A percentile compares a stretch with the other conserved stretches of the same genome.
Conservation (phyloP, 1,140 invertebrate species). For the Pteromalus puparum region DNA sequence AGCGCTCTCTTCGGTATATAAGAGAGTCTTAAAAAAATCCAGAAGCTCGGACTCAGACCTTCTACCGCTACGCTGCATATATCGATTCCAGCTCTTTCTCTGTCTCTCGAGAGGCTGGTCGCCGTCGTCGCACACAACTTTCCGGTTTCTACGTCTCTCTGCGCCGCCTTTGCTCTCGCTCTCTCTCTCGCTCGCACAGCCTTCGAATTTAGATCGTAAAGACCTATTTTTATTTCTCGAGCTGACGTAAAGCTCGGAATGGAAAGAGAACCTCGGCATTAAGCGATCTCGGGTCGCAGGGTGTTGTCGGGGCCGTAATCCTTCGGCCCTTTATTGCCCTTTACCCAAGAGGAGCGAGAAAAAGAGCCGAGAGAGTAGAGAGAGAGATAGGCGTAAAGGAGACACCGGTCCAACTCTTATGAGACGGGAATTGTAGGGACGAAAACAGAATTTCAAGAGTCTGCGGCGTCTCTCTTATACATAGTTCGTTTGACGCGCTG, state of each 20-base stretch:
- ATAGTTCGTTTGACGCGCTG: too few species aligned
- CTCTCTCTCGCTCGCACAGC: neutral
- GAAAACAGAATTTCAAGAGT: neutral
- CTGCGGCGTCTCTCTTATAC: too few species aligned
- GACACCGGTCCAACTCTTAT: neutral
- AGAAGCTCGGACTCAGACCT: constrained; percentile 28
- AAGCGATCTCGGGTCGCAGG: constrained; percentile 40
- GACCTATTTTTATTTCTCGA: constrained; percentile 49
- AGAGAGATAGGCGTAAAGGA: neutral
- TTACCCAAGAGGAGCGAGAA: neutral
- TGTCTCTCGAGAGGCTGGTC: neutral
- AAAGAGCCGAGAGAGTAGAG: neutral
- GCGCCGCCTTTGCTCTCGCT: neutral
- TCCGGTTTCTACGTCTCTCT: constrained; percentile 7
- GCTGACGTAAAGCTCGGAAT: constrained; percentile 35
- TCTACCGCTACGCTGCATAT: neutral
- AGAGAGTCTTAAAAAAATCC: constrained; percentile 37
- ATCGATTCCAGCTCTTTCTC: constrained; percentile 28
- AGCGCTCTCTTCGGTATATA: neutral
- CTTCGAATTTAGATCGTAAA: constrained; percentile 55
- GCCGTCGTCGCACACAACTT: neutral
- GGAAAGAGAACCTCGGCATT: constrained; percentile 44
- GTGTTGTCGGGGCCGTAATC: constrained; percentile 43
- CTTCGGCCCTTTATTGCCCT: constrained; percentile 50
- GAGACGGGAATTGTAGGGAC: neutral